Evolutionary conservation across 2,797 vertebrate genomes (phyloP).

Genomic region (Alfaro cultratus): DNA sequence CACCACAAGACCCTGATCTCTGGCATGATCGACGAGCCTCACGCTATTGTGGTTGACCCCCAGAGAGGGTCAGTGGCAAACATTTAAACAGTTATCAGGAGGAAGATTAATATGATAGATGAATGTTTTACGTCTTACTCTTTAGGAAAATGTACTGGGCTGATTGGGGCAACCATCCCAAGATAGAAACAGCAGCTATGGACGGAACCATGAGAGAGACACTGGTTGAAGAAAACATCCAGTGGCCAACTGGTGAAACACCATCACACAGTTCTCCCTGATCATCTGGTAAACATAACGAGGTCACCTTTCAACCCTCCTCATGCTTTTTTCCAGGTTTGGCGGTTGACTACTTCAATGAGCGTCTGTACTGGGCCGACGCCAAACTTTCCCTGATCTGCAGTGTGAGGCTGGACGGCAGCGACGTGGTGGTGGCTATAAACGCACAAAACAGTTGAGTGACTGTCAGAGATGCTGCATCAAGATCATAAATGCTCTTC

Average conservation of each 20-base stretch:
- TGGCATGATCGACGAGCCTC: slow-evolving; percentile 96
- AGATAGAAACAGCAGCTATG: slow-evolving; percentile 97
- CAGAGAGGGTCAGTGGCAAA: slow-evolving; percentile 84
- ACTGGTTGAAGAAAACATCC: slow-evolving; percentile 93
- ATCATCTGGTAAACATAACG: neutral
- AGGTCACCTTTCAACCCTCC: neutral
- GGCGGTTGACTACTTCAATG: slow-evolving; percentile 95
- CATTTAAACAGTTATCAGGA: neutral
- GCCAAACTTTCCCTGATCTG: slow-evolving; percentile 94
- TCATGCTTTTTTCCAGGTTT: slow-evolving; percentile 79
- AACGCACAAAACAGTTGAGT: slow-evolving; percentile 91
- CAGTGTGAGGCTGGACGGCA: slow-evolving; percentile 93
- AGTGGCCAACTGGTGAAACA: slow-evolving; percentile 93
- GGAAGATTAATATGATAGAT: neutral
- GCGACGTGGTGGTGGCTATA: slow-evolving; percentile 88
- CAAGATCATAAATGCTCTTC: too few relatives aligned
- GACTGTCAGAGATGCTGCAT: neutral
- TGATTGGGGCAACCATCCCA: slow-evolving; percentile 97
- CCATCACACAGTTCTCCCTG: neutral
- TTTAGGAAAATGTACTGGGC: slow-evolving; percentile 98
- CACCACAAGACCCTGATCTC: slow-evolving; percentile 96
- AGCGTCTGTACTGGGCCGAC: slow-evolving; percentile 95
- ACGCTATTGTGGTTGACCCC: slow-evolving; percentile 94
- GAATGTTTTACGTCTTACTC: slow-evolving; percentile 6
- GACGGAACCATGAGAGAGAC: slow-evolving; percentile 94